These are phyloP conservation scores for Adrianichthys oophorus DNA, from an alignment of 2,797 vertebrate species.

Conservation along the genomic window DNA sequence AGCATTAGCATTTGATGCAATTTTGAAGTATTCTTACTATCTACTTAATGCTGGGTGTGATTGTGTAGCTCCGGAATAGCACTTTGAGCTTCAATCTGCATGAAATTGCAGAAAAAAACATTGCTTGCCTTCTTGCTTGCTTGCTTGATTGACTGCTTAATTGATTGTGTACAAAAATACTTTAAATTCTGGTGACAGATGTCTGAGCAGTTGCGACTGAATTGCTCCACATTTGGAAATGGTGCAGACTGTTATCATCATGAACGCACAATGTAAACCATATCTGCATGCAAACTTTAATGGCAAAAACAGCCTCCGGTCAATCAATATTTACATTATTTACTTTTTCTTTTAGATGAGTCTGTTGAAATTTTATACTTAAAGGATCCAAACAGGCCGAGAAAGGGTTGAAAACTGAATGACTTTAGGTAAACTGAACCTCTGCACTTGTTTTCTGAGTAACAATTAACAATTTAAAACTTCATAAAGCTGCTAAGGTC, in stretches of 20 bases:
- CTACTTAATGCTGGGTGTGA: too few relatives aligned
- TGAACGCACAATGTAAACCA: background rate
- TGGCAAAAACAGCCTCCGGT: background rate
- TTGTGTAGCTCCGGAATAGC: too few relatives aligned
- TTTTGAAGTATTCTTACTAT: too few relatives aligned
- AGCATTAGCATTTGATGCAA: too few relatives aligned
- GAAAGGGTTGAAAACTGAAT: too few relatives aligned
- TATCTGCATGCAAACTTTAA: slow-evolving; percentile 26
- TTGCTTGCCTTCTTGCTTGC: too few relatives aligned
- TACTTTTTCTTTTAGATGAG: too few relatives aligned
- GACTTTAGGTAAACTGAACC: too few relatives aligned
- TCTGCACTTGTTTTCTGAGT: slow-evolving; percentile 25
- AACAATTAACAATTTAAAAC: slow-evolving; percentile 14
- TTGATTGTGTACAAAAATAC: background rate
- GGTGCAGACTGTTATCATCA: background rate
- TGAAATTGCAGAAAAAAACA: too few relatives aligned
- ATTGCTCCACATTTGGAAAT: background rate
- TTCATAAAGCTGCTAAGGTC: slow-evolving; percentile 7
- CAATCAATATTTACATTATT: background rate
- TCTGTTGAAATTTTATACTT: too few relatives aligned
- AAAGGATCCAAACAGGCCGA: too few relatives aligned
- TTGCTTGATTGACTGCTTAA: background rate
- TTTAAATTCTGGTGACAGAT: background rate
- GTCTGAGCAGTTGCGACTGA: slow-evolving; percentile 12
- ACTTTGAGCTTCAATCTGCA: too few relatives aligned